Evolutionary conservation across 2,888 invertebrate genomes (phyloP), one percentile per base, ranked within the genome.

Genomic region (Athripsodes cinereus): DNA sequence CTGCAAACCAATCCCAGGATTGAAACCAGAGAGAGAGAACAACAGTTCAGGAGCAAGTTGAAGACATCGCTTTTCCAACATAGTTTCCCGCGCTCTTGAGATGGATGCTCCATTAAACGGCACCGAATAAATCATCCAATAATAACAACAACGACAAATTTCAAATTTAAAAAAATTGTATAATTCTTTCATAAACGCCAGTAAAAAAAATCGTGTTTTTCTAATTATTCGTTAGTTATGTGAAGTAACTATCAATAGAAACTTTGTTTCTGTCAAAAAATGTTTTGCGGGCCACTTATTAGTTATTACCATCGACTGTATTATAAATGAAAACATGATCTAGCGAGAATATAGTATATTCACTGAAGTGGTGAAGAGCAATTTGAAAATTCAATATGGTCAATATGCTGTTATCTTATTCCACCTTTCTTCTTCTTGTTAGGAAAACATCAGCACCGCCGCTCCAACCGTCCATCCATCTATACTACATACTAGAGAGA

Each of bases 331-430:
- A 3, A 8, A 40, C 16, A 40, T 3, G 3, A 40, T 40, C 2
- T n/a, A n/a, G 13, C 13, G 13, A 8, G 2, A 13, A 3, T 40
- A 40, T 40, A 40, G 40, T 40, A 40, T 13, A 13, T 40, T 40
- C 5, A 13, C 13, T 40, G 40, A 40, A 40, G 40, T 13, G 47
- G 47, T 20, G 19, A 21, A 50, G 50, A 26, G 21, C 16, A 18
- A 21, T 20, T 50, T 50, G 50, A 50, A 50, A 50, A 50, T 50
- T 50, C 50, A 50, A 50, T 50, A 50, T 50, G 50, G 50, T n/a
- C 50, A 50, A 50, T 50, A 50, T 18, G 22, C 21, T 22, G 22
- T 26, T 21, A n/a, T 22, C 22, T 18, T 40, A 40, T 40, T 40
- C 40, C 48, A 21, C 21, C 48, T 48, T 20, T 18, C 44, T 44